Base-by-base conservation (phyloP, 2,888 invertebrate genomes). In the Pogonocherus hispidulus region DNA sequence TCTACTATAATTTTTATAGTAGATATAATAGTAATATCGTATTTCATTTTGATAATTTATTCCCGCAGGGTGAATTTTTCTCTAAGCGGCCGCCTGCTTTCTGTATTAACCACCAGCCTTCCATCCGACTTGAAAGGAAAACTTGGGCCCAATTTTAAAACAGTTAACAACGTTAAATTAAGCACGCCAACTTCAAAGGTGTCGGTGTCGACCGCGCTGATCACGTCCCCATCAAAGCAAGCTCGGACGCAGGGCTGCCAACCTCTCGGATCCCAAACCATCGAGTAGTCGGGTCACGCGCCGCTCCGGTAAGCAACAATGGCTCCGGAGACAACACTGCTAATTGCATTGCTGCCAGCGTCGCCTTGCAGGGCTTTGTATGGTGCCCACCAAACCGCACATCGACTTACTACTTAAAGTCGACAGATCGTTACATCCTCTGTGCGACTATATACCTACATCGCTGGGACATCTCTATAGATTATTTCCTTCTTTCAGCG, bases 271-370 rank as follows among this genome's bases (percentile, higher is more conserved):
- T 41, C 67, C 63, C 35, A 52, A 52, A 66, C 55, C 41, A 67
- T 72, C 67, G 63, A 63, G 56, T 67, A 83, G 78, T 81, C 82
- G 76, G 79, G 83, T 83, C 84, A 84, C 84, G 84, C 79, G 78
- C 73, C 67, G 72, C 79, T 78, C 80, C 82, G 81, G 83, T 83
- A 83, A 84, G 84, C 84, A 84, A 84, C 84, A 83, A 84, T 81
- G 82, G 83, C 81, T 77, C 79, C 79, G 79, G 82, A 84, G 84
- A 84, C 83, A 83, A 83, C 83, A 81, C 78, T 75, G 80, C 84
- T 84, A 84, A 84, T 84, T 84, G 83, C 84, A 82, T 83, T 79
- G 80, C 76, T 80, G 64, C 79, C 78, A 75, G 79, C 75, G 77
- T 76, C 77, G 77, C 79, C 69, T 44, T 76, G 73, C 66, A 57